Evolutionary conservation across 2,888 invertebrate genomes (phyloP), one percentile per base, ranked within the genome.

Genomic region (Drosophila pseudotakahashii): DNA sequence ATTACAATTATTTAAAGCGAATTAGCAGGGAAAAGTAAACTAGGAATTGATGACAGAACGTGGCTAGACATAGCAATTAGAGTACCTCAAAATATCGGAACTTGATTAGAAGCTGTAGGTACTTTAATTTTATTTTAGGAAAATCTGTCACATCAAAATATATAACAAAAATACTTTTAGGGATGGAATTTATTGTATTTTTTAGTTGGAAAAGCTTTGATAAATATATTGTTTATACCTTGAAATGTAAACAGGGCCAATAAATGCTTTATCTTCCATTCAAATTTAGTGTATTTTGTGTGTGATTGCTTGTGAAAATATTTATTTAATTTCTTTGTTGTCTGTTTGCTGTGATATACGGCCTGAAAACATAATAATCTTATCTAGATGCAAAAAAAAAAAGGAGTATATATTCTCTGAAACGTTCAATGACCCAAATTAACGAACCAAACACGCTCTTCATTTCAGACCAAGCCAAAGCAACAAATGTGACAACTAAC

Each of bases 401-500:
- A n/a, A n/a, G n/a, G n/a, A n/a, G n/a, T 71, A 10, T 30, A 19
- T 19, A 19, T 19, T n/a, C 45, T 26, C 2, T 7, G 26, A 32
- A 32, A 7, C 4, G 50, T 47, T 7, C 47, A 63, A n/a, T 44
- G 34, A 54, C 42, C 36, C n/a, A 26, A 37, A 39, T 55, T 36
- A 50, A 36, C 19, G 9, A 48, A 41, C n/a, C 23, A 44, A 45
- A 48, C 45, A 19, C 62, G 1, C 30, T 60, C 44, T 26, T 37
- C 7, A 16, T 55, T 84, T 3, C 79, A 81, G 86, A 59, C 48
- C 61, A 37, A 50, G 67, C 55, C 57, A 77, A 60, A 54, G 68
- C 52, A 68, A 45, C 78, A 62, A 77, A 88, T 82, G 88, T 85
- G 75, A 81, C 53, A 48, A 41, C 39, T 39, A 42, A 64, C 45